Evolutionary conservation across 2,113 vertebrate genomes (phyloP).

Genomic region (Perognathus longimembris): DNA sequence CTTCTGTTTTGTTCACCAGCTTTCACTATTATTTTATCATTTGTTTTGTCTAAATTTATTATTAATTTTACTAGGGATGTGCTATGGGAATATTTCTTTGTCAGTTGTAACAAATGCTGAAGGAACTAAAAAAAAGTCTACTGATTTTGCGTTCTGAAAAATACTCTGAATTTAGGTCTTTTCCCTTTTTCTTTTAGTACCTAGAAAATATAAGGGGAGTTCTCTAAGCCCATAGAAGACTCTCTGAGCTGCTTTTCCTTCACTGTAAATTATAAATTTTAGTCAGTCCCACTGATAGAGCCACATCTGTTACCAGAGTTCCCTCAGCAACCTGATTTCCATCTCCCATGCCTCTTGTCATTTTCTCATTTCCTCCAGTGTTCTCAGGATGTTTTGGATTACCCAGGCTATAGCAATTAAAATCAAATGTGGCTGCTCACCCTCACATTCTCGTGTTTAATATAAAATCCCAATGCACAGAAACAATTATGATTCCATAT

Average conservation of each 20-base stretch:
- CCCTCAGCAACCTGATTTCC: constrained; percentile 50
- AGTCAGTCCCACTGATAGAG: neutral
- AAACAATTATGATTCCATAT: constrained; percentile 70
- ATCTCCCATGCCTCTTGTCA: constrained; percentile 63
- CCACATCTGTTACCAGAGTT: constrained; percentile 54
- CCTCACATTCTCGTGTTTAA: constrained; percentile 71
- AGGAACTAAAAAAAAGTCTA: constrained; percentile 49
- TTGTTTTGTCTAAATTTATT: constrained; percentile 36
- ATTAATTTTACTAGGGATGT: constrained; percentile 50
- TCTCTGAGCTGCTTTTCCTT: constrained; percentile 25
- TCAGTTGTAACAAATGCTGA: constrained; percentile 11
- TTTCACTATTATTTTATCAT: constrained; percentile 40
- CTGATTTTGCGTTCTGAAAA: constrained; percentile 47
- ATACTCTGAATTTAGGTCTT: constrained; percentile 9
- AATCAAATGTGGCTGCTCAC: constrained; percentile 56
- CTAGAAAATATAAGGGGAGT: constrained; percentile 44
- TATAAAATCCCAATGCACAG: constrained; percentile 71
- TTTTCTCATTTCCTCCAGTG: constrained; percentile 70
- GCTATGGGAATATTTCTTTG: neutral
- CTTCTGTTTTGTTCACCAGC: constrained; percentile 38
- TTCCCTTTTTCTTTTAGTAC: neutral
- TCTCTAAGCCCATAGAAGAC: constrained; percentile 38
- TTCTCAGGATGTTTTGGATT: constrained; percentile 71
- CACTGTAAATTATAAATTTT: constrained; percentile 54
- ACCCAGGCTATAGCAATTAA: constrained; percentile 64